phyloP scores from a whole-genome alignment of 2,113 vertebrate species.

The Psittacus erithacus region DNA sequence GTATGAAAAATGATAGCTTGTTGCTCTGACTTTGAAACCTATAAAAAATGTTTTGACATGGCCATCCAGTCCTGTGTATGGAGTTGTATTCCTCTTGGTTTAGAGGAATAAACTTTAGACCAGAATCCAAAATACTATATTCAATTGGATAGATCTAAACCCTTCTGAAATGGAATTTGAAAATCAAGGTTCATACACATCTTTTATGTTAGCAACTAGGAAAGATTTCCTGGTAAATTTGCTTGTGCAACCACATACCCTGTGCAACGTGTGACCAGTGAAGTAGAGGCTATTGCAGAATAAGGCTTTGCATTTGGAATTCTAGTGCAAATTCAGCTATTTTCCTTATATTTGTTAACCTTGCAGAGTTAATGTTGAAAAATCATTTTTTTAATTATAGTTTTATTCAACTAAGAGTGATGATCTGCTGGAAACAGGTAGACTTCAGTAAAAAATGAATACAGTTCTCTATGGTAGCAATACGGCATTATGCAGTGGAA shows the following conservation, averaged over 20 bases:
- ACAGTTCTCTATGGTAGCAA: neutral
- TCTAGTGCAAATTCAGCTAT: neutral
- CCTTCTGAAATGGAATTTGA: neutral
- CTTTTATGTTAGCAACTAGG: neutral
- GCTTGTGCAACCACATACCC: neutral
- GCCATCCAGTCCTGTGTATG: accelerated
- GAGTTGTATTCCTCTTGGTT: neutral
- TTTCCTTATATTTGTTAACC: neutral
- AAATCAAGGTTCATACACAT: neutral
- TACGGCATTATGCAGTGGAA: neutral
- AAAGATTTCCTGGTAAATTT: neutral
- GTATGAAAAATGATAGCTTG: neutral
- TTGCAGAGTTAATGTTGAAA: neutral
- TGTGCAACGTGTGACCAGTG: neutral
- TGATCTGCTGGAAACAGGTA: neutral
- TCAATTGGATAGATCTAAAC: neutral
- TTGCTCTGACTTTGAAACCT: neutral
- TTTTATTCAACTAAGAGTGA: neutral
- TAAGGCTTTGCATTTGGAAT: neutral
- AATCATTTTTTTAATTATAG: neutral
- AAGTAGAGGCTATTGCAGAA: neutral
- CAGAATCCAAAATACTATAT: neutral
- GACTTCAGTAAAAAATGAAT: neutral
- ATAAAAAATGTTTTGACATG: neutral
- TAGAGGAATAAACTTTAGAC: neutral